A percentile compares a stretch with the other conserved stretches of the same genome.
These are phyloP conservation scores for Nicator chloris DNA, from an alignment of 2,113 vertebrate genomes.

Conservation along the genomic window DNA sequence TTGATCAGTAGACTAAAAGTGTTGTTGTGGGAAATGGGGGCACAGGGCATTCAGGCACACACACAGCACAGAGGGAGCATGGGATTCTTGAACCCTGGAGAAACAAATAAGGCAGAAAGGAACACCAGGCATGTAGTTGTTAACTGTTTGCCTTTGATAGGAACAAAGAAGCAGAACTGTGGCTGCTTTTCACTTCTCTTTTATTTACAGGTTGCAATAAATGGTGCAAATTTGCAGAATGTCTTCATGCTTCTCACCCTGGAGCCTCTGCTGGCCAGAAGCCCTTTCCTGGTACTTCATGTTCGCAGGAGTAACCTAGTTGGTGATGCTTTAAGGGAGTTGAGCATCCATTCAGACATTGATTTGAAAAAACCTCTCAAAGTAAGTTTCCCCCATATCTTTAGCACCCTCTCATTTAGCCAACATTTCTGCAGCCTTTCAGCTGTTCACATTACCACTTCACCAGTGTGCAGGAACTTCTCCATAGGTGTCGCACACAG, in stretches of 20 bases:
- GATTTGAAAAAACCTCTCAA: slow-evolving; percentile 97
- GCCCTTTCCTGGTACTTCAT: slow-evolving; percentile 93
- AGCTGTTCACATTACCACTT: not conserved
- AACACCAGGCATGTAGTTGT: not conserved
- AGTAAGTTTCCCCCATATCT: slow-evolving; percentile 67
- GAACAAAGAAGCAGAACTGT: not conserved
- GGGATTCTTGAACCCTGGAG: not conserved
- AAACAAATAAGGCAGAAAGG: not conserved
- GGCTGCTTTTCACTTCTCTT: not conserved
- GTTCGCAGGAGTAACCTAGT: slow-evolving; percentile 91
- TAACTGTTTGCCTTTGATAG: not conserved
- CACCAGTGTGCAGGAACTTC: not conserved
- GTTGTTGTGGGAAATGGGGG: not conserved
- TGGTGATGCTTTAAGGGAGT: slow-evolving; percentile 90
- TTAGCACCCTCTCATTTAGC: not conserved
- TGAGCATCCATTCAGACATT: slow-evolving; percentile 95
- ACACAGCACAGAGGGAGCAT: not conserved
- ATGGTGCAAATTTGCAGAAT: slow-evolving; percentile 94
- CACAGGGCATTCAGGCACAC: not conserved
- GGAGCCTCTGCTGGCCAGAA: slow-evolving; percentile 92
- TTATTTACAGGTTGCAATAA: slow-evolving; percentile 87
- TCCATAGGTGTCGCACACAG: not conserved
- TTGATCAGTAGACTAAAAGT: not conserved
- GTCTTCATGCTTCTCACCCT: slow-evolving; percentile 96
- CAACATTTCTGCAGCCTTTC: not conserved